Base-by-base conservation (phyloP, 92 coral and sea anemone species). In the Micromussa lordhowensis region DNA sequence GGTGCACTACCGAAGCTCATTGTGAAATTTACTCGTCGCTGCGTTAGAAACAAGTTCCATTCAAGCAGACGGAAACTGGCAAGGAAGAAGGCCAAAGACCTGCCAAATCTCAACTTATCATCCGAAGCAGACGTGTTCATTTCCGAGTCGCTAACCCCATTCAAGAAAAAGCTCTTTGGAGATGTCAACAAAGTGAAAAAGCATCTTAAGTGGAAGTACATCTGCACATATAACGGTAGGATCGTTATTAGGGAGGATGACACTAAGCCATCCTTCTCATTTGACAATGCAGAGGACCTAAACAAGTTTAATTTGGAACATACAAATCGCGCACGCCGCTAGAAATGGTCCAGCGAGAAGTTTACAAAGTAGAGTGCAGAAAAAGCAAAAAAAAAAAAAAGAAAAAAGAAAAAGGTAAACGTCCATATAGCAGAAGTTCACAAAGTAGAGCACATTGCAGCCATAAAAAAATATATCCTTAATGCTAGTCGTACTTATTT, bases 11-110 rank as follows among this genome's bases (percentile, higher is more conserved):
- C 86, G 21, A 78, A 90, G 77, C 29, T 90, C 77, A 85, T 90
- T 18, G 81, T 90, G 34, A 90, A 90, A 55, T 90, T 90, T 72
- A 90, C 70, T 68, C 90, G 61, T 48, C 82, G 89, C 48, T 66
- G 80, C 38, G 83, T 79, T 17, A 81, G 89, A 63, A 89, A 89
- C 59, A 79, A 85, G 69, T 83, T 84, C 54, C 79, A 85, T 78
- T 68, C 71, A 59, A 90, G 73, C 68, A 77, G 86, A 36, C 59
- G 80, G 64, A 90, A 90, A 26, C n/a, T 90, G 63, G 86, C 79
- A n/a, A 78, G 79, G 83, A 84, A 74, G 73, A 85, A 85, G 49
- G 49, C 30, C 16, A n/a, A 53, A 21, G 71, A 70, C 68, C n/a
- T 55, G 30, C 71, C 88, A 8, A n/a, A 74, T 31, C 51, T 85